These are phyloP conservation scores for Oscheius onirici DNA, from an alignment of 2,888 invertebrate species.

Conservation along the genomic window DNA sequence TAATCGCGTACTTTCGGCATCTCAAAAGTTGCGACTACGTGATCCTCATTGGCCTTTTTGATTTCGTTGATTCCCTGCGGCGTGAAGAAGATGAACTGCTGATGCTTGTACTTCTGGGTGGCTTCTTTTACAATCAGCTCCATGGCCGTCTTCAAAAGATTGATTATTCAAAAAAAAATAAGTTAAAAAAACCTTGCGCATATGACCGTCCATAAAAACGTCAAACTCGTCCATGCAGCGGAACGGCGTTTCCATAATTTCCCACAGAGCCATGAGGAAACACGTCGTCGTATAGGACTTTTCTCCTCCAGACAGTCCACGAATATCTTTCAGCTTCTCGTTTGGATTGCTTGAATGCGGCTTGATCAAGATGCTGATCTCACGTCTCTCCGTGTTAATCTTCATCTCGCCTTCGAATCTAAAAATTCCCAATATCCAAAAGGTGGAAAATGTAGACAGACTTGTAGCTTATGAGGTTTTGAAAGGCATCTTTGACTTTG, in stretches of 20 bases:
- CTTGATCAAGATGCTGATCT: slow-evolving; percentile 38
- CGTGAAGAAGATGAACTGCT: slow-evolving; percentile 70
- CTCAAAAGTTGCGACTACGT: slow-evolving; percentile 51
- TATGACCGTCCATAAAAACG: slow-evolving; percentile 67
- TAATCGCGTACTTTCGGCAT: slow-evolving; percentile 37
- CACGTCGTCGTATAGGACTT: slow-evolving; percentile 89
- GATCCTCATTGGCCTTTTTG: slow-evolving; percentile 33
- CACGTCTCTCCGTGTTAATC: slow-evolving; percentile 37
- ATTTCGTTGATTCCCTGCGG: slow-evolving; percentile 66
- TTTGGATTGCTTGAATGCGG: slow-evolving; percentile 10
- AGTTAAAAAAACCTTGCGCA: slow-evolving; percentile 48
- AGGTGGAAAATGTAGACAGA: neutral
- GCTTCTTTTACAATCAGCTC: slow-evolving; percentile 65
- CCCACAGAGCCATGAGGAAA: slow-evolving; percentile 91
- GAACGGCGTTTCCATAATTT: slow-evolving; percentile 88
- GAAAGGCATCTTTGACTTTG: slow-evolving; percentile 45
- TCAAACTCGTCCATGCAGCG: slow-evolving; percentile 74
- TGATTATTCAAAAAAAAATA: neutral
- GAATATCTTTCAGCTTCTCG: slow-evolving; percentile 26
- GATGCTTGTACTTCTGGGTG: slow-evolving; percentile 51
- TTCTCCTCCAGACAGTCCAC: slow-evolving; percentile 90
- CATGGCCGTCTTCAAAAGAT: slow-evolving; percentile 59
- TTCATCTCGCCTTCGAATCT: slow-evolving; percentile 40
- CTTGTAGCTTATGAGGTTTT: slow-evolving; percentile 35
- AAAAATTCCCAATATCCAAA: neutral